Percentiles rank a stretch among this genome's conserved stretches.
Evolutionary conservation across 2,888 invertebrate genomes (phyloP).

Genomic region (Caenorhabditis sp.): DNA sequence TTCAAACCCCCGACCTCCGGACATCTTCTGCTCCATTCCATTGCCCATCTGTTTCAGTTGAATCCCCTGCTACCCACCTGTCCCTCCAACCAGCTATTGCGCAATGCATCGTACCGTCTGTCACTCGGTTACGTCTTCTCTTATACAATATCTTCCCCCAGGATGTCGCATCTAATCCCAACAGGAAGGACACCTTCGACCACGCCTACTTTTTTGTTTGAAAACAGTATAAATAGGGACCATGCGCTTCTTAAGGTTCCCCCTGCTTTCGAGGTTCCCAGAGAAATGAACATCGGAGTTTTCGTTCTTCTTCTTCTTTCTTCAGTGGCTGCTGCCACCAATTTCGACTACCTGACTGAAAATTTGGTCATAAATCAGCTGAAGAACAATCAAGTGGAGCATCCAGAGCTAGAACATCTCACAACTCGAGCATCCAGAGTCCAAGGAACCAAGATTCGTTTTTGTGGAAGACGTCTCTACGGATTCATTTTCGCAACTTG

Average conservation of each 20-base stretch:
- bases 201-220: conserved; percentile 11
- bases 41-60: conserved; percentile 40
- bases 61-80: conserved; percentile 42
- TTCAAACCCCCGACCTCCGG: conserved; percentile 8
- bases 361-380: conserved; percentile 23
- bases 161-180: conserved; percentile 12
- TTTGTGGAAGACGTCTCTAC: conserved; percentile 44
- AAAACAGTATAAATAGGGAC: conserved; percentile 25
- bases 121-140: conserved; percentile 15
- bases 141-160: conserved; percentile 11
- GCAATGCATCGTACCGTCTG: conserved; percentile 26
- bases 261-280: background rate
- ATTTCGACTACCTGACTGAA: conserved; percentile 1
- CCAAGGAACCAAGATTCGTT: conserved; percentile 26
- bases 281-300: conserved; percentile 1
- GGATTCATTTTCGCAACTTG: conserved; percentile 45
- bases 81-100: conserved; percentile 37
- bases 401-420: conserved; percentile 7
- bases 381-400: conserved; percentile 24
- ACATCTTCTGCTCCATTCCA: background rate
- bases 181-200: conserved; percentile 10
- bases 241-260: background rate
- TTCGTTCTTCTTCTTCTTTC: conserved; percentile 7
- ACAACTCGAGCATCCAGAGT: conserved; percentile 19
- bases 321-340: background rate